Percentiles rank a stretch among this genome's conserved stretches.
phyloP scores from a whole-genome alignment of 2,113 vertebrate species.

The Eonycteris spelaea region DNA sequence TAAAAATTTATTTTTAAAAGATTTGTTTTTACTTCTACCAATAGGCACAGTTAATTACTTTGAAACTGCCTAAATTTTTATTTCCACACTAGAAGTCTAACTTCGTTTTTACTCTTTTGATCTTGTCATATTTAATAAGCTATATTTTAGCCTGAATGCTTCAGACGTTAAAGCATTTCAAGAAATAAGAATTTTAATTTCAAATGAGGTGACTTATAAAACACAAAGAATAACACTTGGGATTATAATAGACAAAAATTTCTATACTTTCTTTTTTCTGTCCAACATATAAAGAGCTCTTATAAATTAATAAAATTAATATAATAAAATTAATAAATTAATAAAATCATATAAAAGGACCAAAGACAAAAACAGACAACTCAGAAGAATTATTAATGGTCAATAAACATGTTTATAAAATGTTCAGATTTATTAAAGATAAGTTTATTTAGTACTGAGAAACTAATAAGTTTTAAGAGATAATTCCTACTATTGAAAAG shows the following conservation, averaged over 20 bases:
- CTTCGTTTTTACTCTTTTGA: background rate
- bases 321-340: background rate
- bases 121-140: background rate
- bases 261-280: background rate
- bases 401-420: background rate
- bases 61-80: background rate
- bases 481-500: background rate
- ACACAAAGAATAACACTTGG: background rate
- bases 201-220: background rate
- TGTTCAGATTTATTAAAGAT: background rate
- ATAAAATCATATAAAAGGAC: slow-evolving; percentile 7
- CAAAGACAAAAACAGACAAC: background rate
- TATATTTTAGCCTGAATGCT: background rate
- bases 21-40: background rate
- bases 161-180: background rate
- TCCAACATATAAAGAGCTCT: background rate
- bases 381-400: background rate
- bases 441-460: too few species aligned
- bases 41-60: background rate
- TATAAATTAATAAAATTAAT: slow-evolving; percentile 7
- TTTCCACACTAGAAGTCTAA: background rate
- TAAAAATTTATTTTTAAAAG: background rate
- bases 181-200: slow-evolving; percentile 29
- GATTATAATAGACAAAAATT: background rate
- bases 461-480: background rate